Conservation (phyloP, 37 sponge, comb jelly and placozoan species). For the Spongilla lacustris region DNA sequence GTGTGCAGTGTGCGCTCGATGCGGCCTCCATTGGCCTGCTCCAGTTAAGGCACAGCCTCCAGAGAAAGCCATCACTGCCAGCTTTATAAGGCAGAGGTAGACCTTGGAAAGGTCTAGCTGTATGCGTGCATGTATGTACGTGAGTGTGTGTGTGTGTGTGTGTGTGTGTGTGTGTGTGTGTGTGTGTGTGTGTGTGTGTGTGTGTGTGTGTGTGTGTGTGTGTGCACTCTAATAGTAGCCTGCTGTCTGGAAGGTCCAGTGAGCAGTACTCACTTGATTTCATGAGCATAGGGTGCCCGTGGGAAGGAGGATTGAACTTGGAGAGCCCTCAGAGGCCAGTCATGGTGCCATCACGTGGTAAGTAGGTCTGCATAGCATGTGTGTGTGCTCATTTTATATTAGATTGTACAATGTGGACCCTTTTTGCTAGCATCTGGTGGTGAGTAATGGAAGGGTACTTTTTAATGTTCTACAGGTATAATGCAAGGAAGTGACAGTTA, state of each 20-base stretch:
- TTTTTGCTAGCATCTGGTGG: slow-evolving; percentile 1
- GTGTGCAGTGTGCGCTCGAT: not conserved
- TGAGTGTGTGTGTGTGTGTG: slow-evolving; percentile 25
- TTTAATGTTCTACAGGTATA: not conserved
- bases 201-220: slow-evolving; percentile 22
- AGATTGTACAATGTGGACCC: not conserved
- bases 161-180: slow-evolving; percentile 24
- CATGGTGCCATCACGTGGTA: too few relatives aligned
- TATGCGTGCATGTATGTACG: slow-evolving; percentile 9
- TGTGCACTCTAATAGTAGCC: not conserved
- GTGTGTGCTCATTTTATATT: too few relatives aligned
- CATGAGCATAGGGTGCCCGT: not conserved
- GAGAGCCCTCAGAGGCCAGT: too few relatives aligned
- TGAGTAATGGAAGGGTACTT: not conserved
- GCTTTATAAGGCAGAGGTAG: slow-evolving; percentile 14
- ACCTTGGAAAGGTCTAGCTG: not conserved
- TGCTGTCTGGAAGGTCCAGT: not conserved
- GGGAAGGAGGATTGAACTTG: slow-evolving; percentile 2
- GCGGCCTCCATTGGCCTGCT: not conserved
- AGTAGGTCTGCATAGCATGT: too few relatives aligned
- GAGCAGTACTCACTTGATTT: not conserved
- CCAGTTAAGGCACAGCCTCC: not conserved
- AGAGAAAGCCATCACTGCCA: slow-evolving; percentile 3
- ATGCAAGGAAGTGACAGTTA: slow-evolving; percentile 1
- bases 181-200: slow-evolving; percentile 23